Conservation (phyloP, 2,888 invertebrate genomes). For the Synergus laeviventris region DNA sequence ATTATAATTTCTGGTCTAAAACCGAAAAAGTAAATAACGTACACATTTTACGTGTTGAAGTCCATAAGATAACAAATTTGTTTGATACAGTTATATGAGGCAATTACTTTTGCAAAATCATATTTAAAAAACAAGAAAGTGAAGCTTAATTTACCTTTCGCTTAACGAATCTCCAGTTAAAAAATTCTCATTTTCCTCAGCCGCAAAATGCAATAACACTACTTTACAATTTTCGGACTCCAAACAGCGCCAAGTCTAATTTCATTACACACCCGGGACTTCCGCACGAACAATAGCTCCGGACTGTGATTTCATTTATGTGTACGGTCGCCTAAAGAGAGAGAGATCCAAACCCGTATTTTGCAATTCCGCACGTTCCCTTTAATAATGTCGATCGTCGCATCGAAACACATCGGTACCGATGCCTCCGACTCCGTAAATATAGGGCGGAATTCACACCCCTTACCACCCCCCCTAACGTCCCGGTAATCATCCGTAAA, state of each 20-base stretch:
- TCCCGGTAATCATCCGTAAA: neutral
- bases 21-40: too few species aligned
- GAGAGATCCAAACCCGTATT: neutral
- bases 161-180: neutral
- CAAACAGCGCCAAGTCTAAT: constrained; percentile 23
- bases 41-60: too few species aligned
- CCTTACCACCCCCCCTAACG: neutral
- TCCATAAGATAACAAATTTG: too few species aligned
- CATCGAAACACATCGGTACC: constrained; percentile 16
- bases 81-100: too few species aligned
- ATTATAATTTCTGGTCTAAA: too few species aligned
- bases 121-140: too few species aligned
- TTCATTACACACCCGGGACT: constrained; percentile 10
- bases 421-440: neutral
- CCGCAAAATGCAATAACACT: neutral
- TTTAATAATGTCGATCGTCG: constrained; percentile 32
- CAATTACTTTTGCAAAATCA: too few species aligned
- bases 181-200: neutral
- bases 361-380: constrained; percentile 10
- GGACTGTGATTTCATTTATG: constrained; percentile 34
- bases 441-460: neutral
- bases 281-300: constrained; percentile 24
- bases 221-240: constrained; percentile 22
- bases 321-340: constrained; percentile 16
- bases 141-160: neutral